Evolutionary conservation across 92 coral and sea anemone species (phyloP).

Genomic region (Paragorgia papillata): DNA sequence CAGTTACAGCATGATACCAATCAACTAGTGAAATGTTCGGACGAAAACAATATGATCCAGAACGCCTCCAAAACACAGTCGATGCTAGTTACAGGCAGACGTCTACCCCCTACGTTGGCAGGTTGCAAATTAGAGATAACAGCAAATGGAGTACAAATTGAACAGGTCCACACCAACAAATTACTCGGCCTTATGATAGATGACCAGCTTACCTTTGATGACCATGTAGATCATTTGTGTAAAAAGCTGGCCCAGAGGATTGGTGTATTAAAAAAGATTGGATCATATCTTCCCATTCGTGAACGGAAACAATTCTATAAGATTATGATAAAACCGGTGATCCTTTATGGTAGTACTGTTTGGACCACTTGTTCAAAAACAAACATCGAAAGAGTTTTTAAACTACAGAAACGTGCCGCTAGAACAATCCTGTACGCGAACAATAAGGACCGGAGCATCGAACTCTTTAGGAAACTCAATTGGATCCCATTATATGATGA

Average conservation of each 20-base stretch:
- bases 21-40: no score
- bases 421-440: not conserved
- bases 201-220: conserved; percentile 42
- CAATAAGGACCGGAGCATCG: not conserved
- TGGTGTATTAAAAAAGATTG: not conserved
- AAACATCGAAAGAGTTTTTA: not conserved
- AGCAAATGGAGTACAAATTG: not conserved
- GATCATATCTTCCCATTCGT: not conserved
- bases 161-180: not conserved
- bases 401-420: not conserved
- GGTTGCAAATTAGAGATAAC: not conserved
- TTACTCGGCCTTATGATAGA: conserved; percentile 43
- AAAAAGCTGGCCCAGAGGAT: not conserved
- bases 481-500: conserved; percentile 7
- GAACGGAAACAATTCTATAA: not conserved
- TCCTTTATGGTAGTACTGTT: not conserved
- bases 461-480: not conserved
- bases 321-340: not conserved
- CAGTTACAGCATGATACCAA: no score
- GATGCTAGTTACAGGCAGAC: no score
- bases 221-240: not conserved
- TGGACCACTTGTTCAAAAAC: not conserved
- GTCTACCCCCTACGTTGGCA: no score
- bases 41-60: no score
- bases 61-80: no score